Evolutionary conservation across 2,888 invertebrate species (phyloP), one percentile per base, ranked within the genome.

Genomic region (Dryobotodes eremita): DNA sequence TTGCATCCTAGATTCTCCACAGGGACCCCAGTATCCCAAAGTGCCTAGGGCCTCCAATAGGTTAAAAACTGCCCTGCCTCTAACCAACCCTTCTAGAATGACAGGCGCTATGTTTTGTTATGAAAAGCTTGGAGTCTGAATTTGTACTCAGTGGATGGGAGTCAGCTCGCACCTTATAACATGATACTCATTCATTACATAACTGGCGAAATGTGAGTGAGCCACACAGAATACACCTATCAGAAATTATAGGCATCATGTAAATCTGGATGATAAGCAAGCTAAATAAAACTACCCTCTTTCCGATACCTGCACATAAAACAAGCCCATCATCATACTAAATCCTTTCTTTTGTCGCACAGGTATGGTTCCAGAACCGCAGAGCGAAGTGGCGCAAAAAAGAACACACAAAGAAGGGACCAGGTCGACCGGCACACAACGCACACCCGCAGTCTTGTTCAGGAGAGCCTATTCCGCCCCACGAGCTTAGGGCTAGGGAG

Each of bases 301-400:
- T 31, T 31, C 2, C 2, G 11, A 50, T n/a, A 8, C 8, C 36
- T 3, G 2, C 5, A 8, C 11, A 36, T 6, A 36, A 20, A 64
- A 17, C n/a, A 64, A 23, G 2, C 15, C 13, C 0, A 31, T 57
- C 0, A 23, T 50, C 46, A 59, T 48, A 31, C 11, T 0, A 31
- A 31, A 20, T 46, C 15, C 15, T 65, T 75, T 13, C 13, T 26
- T 75, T 80, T 89, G 79, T 86, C 90, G 79, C 71, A 26, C 98
- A 99, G 99, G 99, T 99, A 85, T 99, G 99, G 99, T 99, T 99
- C 97, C 99, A 99, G 97, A 99, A 99, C 97, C 98, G 99, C 57
- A 97, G 99, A 83, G 99, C 99, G 72, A 99, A 99, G 95, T 99
- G 99, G 99, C 98, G 99, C 84, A 99, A 99, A 97, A 99, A 99